Conservation (phyloP, 2,797 vertebrate species). For the Anguilla pacifica region DNA sequence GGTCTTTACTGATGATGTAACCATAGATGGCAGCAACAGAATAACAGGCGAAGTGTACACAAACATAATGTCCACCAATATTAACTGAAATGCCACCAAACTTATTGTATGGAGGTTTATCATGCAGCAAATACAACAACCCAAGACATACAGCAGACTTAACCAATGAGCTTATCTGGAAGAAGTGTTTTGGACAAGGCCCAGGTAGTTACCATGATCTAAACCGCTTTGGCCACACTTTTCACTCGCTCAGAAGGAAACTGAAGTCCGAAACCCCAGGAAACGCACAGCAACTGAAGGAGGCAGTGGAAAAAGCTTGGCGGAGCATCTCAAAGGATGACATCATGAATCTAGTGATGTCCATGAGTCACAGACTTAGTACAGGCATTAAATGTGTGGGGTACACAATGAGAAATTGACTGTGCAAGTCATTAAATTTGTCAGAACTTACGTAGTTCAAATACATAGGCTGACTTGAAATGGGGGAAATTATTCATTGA, state of each 20-base stretch:
- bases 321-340: too few species aligned
- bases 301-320: background rate
- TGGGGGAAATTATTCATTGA: background rate
- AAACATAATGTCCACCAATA: background rate
- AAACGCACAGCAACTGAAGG: background rate
- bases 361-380: background rate
- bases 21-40: background rate
- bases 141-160: background rate
- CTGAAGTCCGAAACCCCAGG: background rate
- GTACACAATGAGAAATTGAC: background rate
- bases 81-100: background rate
- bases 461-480: background rate
- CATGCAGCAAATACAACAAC: background rate
- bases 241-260: background rate
- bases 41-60: background rate
- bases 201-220: background rate
- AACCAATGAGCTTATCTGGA: background rate
- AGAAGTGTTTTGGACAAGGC: background rate
- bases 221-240: background rate
- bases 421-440: background rate
- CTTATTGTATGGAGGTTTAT: background rate
- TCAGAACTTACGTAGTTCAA: background rate
- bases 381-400: background rate
- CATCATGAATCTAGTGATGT: too few species aligned
- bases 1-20: background rate